A percentile compares a stretch with the other conserved stretches of the same genome.
phyloP scores from a whole-genome alignment of 2,797 vertebrate species.

The Lycodopsis pacificus region DNA sequence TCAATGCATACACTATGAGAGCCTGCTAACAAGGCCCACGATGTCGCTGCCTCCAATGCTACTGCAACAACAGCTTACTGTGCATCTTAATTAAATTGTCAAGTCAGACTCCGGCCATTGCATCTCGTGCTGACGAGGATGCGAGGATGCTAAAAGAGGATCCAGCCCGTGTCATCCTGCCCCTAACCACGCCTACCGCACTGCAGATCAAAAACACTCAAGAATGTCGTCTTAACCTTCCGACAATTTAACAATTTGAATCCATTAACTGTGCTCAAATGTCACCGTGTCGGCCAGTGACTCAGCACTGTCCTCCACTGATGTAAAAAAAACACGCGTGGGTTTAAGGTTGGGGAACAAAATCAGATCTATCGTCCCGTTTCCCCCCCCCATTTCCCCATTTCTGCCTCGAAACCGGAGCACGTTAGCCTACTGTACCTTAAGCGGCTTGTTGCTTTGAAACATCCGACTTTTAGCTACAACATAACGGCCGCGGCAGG shows the following conservation, averaged over 20 bases:
- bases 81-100: constrained; percentile 64
- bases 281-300: constrained; percentile 25
- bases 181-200: constrained; percentile 90
- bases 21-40: constrained; percentile 18
- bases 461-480: constrained; percentile 32
- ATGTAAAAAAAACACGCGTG: neutral
- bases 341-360: neutral
- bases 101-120: constrained; percentile 52
- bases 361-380: neutral
- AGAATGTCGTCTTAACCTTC: constrained; percentile 40
- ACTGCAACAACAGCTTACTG: constrained; percentile 53
- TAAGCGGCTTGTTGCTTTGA: constrained; percentile 20
- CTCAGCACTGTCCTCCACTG: constrained; percentile 35
- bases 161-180: constrained; percentile 58
- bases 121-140: constrained; percentile 38
- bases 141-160: constrained; percentile 74
- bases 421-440: constrained; percentile 43
- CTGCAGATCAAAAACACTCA: constrained; percentile 90
- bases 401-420: constrained; percentile 26
- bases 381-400: constrained; percentile 5
- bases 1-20: neutral
- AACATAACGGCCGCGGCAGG: constrained; percentile 6
- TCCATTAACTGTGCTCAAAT: constrained; percentile 7
- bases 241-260: constrained; percentile 28
- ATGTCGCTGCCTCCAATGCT: constrained; percentile 14